Base-by-base conservation (phyloP, 2,888 invertebrate species). In the Psylliodes chrysocephalus region DNA sequence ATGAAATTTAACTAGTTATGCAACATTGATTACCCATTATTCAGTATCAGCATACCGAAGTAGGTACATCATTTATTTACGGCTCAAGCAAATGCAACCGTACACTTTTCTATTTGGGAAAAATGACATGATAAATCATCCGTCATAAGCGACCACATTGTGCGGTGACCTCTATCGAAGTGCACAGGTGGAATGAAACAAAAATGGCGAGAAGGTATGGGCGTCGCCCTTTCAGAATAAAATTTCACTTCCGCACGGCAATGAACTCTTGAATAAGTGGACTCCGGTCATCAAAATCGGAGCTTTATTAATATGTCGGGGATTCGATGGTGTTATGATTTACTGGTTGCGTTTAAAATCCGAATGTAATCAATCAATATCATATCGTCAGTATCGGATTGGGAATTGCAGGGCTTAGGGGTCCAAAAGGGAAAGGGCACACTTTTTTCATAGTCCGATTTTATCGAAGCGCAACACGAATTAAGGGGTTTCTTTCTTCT, bases 171-270 rank as follows among this genome's bases (percentile, higher is more conserved):
- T 38, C 38, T 38, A 15, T 38, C 12, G 2, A 15, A 15, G 15
- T 15, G 10, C 7, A 15, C 42, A 17, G 17, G 18, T 42, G 18
- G 7, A 42, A 18, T 42, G 15, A 18, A 42, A 42, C 17, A 42
- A 42, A 42, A 42, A 42, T 18, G 10, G 8, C 18, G 17, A 18
- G 18, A 8, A 18, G 42, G 17, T 1, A 42, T 42, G 42, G 42
- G 42, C 42, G 18, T 42, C 42, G 35, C 35, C 14, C 35, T 35
- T 12, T 35, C 35, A 14, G 35, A 35, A 14, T 35, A 35, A 5
- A 42, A 17, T 18, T 42, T 42, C 18, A 42, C 42, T 42, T 42
- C 42, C 42, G 42, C 18, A 18, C 18, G 42, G 4, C 42, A 42
- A 42, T 42, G 7, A 42, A 17, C 42, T 42, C 8, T 42, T 12